phyloP scores from a whole-genome alignment of 2,888 invertebrate species.

The Bhutanitis thaidina region DNA sequence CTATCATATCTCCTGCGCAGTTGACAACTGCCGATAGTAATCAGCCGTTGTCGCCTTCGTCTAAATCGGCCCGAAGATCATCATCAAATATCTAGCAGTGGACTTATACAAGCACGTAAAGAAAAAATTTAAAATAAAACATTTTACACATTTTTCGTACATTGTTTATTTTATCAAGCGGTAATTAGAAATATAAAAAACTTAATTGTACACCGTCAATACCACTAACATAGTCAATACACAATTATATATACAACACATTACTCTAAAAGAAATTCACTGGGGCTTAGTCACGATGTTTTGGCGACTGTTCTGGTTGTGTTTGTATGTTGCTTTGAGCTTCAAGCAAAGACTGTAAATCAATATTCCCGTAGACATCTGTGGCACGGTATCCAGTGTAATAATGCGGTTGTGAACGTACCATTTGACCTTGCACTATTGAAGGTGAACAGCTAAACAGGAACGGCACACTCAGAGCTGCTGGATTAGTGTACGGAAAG shows the following conservation, averaged over 20 bases:
- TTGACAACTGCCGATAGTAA: too few relatives aligned
- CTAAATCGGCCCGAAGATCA: too few relatives aligned
- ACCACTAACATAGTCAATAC: too few relatives aligned
- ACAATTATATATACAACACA: neutral
- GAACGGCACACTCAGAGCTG: conserved; percentile 56
- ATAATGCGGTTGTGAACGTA: conserved; percentile 35
- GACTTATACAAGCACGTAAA: neutral
- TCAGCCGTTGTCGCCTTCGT: too few relatives aligned
- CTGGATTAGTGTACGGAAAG: conserved; percentile 55
- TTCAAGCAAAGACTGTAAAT: conserved; percentile 1
- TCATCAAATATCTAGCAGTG: too few relatives aligned
- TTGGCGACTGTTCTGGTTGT: conserved; percentile 1
- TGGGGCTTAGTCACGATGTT: conserved; percentile 3
- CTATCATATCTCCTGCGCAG: too few relatives aligned
- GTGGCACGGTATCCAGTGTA: conserved; percentile 21
- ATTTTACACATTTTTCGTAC: neutral
- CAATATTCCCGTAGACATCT: neutral
- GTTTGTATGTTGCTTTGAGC: conserved; percentile 28
- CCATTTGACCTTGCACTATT: conserved; percentile 50
- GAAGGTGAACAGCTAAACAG: conserved; percentile 64
- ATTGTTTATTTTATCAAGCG: neutral
- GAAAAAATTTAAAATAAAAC: neutral
- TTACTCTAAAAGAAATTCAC: neutral
- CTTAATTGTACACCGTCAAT: too few relatives aligned
- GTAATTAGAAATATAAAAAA: too few relatives aligned